Base-by-base conservation (phyloP, 2,888 invertebrate species). In the Oscheius sp. region DNA sequence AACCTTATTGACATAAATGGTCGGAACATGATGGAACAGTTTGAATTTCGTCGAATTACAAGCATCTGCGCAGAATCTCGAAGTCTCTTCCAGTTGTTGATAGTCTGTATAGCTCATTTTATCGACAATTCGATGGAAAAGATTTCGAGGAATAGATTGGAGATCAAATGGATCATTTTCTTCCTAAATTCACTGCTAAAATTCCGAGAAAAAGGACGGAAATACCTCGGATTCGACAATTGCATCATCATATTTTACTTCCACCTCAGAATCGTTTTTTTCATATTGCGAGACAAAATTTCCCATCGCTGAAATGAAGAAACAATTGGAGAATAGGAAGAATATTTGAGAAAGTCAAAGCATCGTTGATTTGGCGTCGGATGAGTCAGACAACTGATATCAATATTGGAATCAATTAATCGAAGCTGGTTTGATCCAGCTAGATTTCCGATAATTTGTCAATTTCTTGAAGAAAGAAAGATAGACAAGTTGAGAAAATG, bases 1-100 rank as follows among this genome's bases (percentile, higher is more conserved):
- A 3, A 61, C 61, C 45, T 61, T 61, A 23, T 61, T 61, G 10
- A 61, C 25, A 4, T 6, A 23, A 10, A 61, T 45, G n/a, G 15
- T n/a, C 1, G 29, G 20, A 17, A 61, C 42, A 27, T 61, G 17
- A 42, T 39, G 2, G 2, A 27, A 10, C 0, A 61, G 15, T 3
- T 20, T 25, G 10, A 29, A 61, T 6, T 25, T 10, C 1, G 27
- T 6, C 2, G 15, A 29, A 27, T 42, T 27, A 5, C 25, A 31
- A n/a, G 27, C 31, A 1, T 15, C 4, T 15, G 25, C 6, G 8
- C n/a, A 29, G 17, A 42, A 42, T 2, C 45, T 25, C 25, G 29
- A 29, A 10, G 42, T 45, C n/a, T 42, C 4, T 8, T 61, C 61
- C 23, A 61, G 20, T 25, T 27, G 27, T 5, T 15, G 2, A 45